Evolutionary conservation across 1,140 invertebrate species (phyloP).

Genomic region (Leguminivora glycinivorella): DNA sequence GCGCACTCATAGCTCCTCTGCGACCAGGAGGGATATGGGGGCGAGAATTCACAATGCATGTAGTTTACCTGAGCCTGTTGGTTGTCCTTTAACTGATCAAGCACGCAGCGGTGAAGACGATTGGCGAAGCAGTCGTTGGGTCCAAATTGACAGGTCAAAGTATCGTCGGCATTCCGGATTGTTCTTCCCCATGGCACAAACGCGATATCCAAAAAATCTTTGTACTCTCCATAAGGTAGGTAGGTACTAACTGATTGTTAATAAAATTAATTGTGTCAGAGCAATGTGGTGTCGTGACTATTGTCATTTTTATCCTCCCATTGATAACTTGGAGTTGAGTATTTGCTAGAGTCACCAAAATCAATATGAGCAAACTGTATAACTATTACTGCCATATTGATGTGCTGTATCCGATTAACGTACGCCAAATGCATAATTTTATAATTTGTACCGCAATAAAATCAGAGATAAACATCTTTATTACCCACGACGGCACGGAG

Average conservation of each 20-base stretch:
- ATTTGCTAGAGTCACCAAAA: background rate
- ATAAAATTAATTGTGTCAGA: slow-evolving; percentile 59
- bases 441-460: too few relatives aligned
- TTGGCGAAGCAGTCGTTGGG: slow-evolving; percentile 64
- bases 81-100: slow-evolving; percentile 51
- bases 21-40: slow-evolving; percentile 42
- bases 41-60: slow-evolving; percentile 64
- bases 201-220: slow-evolving; percentile 55
- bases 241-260: slow-evolving; percentile 40
- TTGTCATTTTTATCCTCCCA: slow-evolving; percentile 58
- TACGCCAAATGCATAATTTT: background rate
- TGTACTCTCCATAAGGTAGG: slow-evolving; percentile 55
- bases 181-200: slow-evolving; percentile 70
- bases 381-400: background rate
- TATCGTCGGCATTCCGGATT: slow-evolving; percentile 38
- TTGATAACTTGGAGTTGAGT: slow-evolving; percentile 39
- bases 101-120: slow-evolving; percentile 62
- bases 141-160: slow-evolving; percentile 56
- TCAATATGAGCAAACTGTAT: background rate
- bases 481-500: too few relatives aligned
- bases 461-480: too few relatives aligned
- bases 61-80: slow-evolving; percentile 56
- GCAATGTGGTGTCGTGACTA: slow-evolving; percentile 60
- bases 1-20: slow-evolving; percentile 54
- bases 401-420: background rate